Evolutionary conservation across 1,140 invertebrate species (phyloP).

Genomic region (Aphelenchoides avenae): DNA sequence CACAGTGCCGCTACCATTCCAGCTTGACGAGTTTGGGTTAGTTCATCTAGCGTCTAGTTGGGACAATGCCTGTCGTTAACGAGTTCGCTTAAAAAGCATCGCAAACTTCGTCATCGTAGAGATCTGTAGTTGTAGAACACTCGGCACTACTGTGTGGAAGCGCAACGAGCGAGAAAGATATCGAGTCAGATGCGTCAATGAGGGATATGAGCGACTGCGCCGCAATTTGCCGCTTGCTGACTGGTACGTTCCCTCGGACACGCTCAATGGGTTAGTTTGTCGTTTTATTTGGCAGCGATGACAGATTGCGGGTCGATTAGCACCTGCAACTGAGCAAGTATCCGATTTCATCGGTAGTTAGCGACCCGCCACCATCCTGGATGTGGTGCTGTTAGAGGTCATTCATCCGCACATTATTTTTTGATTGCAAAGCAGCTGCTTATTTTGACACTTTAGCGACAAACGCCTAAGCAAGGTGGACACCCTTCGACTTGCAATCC

Average conservation of each 20-base stretch:
- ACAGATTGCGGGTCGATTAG: too few relatives aligned
- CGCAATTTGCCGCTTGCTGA: conserved; percentile 67
- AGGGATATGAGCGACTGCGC: conserved; percentile 75
- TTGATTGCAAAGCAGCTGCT: conserved; percentile 16
- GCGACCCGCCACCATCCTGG: too few relatives aligned
- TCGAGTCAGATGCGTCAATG: conserved; percentile 75
- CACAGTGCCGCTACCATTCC: conserved; percentile 58
- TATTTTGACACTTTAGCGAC: conserved; percentile 60
- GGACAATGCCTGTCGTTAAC: neutral
- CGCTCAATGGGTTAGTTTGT: too few relatives aligned
- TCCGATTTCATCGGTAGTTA: too few relatives aligned
- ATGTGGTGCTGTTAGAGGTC: too few relatives aligned
- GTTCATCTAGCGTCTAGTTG: neutral
- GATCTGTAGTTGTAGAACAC: conserved; percentile 21
- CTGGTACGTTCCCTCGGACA: conserved; percentile 34
- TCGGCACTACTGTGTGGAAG: conserved; percentile 59
- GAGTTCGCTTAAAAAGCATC: conserved; percentile 1
- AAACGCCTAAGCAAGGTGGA: conserved; percentile 63
- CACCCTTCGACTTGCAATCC: conserved; percentile 62
- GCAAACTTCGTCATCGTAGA: neutral
- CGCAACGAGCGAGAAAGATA: conserved; percentile 62
- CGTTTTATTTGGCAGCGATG: too few relatives aligned
- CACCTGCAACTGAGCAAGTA: too few relatives aligned
- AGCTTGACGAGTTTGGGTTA: conserved; percentile 53
- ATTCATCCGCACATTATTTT: conserved; percentile 7